These are phyloP conservation scores for Ammodramus savannarum DNA, from an alignment of 2,113 vertebrate genomes.

Conservation along the genomic window DNA sequence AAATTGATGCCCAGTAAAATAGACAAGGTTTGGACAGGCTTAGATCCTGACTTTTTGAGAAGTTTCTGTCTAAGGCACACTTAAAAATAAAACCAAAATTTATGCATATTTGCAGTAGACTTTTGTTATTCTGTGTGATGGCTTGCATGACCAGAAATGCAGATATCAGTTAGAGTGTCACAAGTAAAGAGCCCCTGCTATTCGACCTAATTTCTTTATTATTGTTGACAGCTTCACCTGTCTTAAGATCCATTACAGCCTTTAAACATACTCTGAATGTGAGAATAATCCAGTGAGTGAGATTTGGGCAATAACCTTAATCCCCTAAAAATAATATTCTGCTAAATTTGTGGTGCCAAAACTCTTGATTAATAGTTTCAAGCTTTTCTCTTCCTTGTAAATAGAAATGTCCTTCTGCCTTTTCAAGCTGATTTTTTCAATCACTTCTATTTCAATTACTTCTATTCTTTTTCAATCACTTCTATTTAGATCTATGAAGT, in stretches of 20 bases:
- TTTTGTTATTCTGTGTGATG: neutral
- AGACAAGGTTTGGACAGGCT: neutral
- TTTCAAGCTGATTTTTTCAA: neutral
- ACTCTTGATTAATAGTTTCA: neutral
- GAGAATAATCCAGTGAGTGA: neutral
- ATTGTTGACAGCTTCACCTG: neutral
- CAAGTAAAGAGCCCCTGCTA: neutral
- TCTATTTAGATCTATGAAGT: neutral
- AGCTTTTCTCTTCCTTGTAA: neutral
- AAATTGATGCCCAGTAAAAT: neutral
- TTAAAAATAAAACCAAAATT: neutral
- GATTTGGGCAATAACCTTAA: neutral
- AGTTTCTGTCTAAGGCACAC: neutral
- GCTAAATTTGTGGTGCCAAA: conserved; percentile 20
- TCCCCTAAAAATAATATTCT: neutral
- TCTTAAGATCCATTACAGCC: neutral
- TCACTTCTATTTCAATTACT: neutral
- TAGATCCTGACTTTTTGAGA: neutral
- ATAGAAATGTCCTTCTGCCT: neutral
- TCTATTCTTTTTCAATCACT: too few species aligned
- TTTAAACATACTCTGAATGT: neutral
- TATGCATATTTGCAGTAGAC: neutral
- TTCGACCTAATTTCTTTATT: neutral
- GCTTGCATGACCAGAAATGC: neutral
- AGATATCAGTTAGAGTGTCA: neutral